Percentiles rank a stretch among this genome's conserved stretches.
These are phyloP conservation scores for Paraplagusia blochii DNA, from an alignment of 2,113 vertebrate species.

Conservation along the genomic window DNA sequence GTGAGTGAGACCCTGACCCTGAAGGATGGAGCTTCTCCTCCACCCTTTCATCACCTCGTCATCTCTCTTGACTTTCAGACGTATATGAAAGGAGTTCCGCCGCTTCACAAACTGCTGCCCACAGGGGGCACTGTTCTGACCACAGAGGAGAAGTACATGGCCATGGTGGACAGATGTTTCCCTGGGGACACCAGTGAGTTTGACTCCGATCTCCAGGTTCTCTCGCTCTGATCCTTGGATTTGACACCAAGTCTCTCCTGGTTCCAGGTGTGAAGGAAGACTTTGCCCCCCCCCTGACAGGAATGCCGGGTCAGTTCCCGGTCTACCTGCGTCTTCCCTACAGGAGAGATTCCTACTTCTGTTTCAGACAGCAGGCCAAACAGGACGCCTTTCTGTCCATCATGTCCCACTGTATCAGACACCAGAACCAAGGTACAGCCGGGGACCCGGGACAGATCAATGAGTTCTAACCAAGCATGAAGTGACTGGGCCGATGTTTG, in stretches of 20 bases:
- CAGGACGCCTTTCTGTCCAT: slow-evolving; percentile 76
- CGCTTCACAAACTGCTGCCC: slow-evolving; percentile 80
- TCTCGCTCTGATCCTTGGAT: too few species aligned
- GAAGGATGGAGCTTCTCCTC: too few species aligned
- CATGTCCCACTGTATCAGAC: slow-evolving; percentile 84
- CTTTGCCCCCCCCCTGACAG: slow-evolving; percentile 67
- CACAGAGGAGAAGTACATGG: slow-evolving; percentile 83
- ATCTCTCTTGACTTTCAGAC: slow-evolving; percentile 47
- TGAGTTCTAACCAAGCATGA: too few species aligned
- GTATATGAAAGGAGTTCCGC: slow-evolving; percentile 74
- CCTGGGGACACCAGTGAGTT: slow-evolving; percentile 85
- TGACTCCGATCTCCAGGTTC: neutral
- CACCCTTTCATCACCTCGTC: neutral
- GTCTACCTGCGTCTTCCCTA: slow-evolving; percentile 90
- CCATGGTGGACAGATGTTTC: slow-evolving; percentile 83
- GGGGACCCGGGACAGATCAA: too few species aligned
- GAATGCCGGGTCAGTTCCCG: slow-evolving; percentile 80
- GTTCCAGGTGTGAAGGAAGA: slow-evolving; percentile 79
- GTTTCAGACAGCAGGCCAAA: slow-evolving; percentile 71
- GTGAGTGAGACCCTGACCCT: slow-evolving; percentile 59
- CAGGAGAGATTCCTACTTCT: slow-evolving; percentile 83
- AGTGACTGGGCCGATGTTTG: too few species aligned
- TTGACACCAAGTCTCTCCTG: neutral
- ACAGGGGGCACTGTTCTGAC: slow-evolving; percentile 84
- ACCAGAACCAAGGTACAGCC: slow-evolving; percentile 82